Evolutionary conservation across 2,888 invertebrate species (phyloP), one percentile per base, ranked within the genome.

Genomic region (Hyles lineata): DNA sequence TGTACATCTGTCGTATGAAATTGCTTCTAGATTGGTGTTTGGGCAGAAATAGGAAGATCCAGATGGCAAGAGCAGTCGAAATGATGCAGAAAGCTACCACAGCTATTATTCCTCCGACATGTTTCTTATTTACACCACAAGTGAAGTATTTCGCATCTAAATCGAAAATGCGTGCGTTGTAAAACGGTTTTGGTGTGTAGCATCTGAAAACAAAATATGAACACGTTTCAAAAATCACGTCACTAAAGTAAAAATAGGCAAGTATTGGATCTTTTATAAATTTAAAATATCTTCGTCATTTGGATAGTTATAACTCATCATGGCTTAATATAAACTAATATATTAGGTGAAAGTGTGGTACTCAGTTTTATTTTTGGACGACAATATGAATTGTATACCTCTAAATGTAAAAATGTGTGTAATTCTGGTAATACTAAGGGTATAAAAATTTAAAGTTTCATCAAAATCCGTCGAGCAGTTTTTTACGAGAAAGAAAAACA

Each of bases 111-210:
- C 87, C 72, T 0, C 89, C 89, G 0, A 87, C 71, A 75, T 83
- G 81, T 2, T 78, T 81, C 5, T 80, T 78, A 2, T 81, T 75
- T 0, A 75, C 63, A 0, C 79, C 70, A 77, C 96, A 96, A 0
- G 81, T 80, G 76, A 96, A 90, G 79, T 92, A 93, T 63, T 92
- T 87, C 0, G 82, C 80, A 0, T 92, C 85, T 25, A 96, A 81
- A 15, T 94, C 91, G 79, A 91, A 91, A 35, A 96, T 85, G 4
- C 90, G 84, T 59, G 92, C 93, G 85, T 92, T 92, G 80, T 81
- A 89, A 0, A 94, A 82, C 0, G 86, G 76, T 1, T 83, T 79
- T 11, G 96, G 95, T 0, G 88, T 85, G 61, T 83, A 88, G 77
- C 96, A 96, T 79, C 96, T 96, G 92, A 70, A 89, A 89, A 74